Evolutionary conservation across 2,113 vertebrate species (phyloP).

Genomic region (Clarias gariepinus): DNA sequence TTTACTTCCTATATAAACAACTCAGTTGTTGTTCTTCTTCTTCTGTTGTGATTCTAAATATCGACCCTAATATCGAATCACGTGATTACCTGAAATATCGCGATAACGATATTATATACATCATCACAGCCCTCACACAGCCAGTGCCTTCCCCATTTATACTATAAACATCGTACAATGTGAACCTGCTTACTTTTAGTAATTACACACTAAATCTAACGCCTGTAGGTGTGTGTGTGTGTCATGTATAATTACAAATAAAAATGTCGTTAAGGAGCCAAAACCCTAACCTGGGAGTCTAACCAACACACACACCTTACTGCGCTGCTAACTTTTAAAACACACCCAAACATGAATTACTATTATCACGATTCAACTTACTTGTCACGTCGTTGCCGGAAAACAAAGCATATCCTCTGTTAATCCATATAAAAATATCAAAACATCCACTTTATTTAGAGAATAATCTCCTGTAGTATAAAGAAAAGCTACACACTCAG

Average conservation of each 20-base stretch:
- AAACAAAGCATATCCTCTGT: not conserved
- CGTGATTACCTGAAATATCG: not conserved
- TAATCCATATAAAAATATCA: not conserved
- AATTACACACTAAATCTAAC: not conserved
- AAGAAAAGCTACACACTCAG: too few species aligned
- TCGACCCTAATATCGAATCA: not conserved
- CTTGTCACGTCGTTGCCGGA: not conserved
- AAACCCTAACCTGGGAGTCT: not conserved
- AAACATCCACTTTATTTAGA: not conserved
- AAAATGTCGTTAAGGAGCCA: not conserved
- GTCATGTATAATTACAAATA: not conserved
- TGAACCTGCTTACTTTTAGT: not conserved
- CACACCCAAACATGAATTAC: not conserved
- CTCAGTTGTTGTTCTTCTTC: too few species aligned
- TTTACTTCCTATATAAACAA: too few species aligned
- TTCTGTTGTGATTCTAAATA: too few species aligned
- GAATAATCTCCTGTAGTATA: not conserved
- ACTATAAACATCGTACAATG: not conserved
- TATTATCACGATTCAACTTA: conserved; percentile 15
- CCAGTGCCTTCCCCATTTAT: not conserved
- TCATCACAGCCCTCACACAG: not conserved
- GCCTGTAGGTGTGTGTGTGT: not conserved
- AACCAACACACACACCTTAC: not conserved
- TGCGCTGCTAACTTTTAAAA: not conserved
- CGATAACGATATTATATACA: not conserved